Conservation (phyloP, 2,113 vertebrate species). For the Lepisosteus osseus region DNA sequence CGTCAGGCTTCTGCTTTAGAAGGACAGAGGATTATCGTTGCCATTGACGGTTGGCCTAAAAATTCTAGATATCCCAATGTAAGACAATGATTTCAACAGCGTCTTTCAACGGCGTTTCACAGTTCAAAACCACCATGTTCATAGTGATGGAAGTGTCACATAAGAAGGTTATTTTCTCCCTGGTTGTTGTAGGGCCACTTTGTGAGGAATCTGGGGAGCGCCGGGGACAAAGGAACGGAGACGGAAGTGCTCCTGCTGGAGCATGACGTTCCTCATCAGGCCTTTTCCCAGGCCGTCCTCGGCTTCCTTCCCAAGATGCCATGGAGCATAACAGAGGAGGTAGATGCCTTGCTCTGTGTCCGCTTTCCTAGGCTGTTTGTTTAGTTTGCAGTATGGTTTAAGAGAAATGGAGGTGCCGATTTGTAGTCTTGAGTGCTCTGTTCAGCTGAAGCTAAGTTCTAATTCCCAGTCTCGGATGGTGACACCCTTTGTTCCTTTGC, state of each 20-base stretch:
- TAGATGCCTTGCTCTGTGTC: conserved; percentile 29
- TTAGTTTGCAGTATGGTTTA: not conserved
- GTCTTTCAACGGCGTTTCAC: too few relatives aligned
- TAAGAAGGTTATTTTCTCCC: not conserved
- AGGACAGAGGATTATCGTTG: conserved; percentile 92
- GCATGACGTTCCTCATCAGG: conserved; percentile 92
- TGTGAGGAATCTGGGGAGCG: conserved; percentile 84
- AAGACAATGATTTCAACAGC: conserved; percentile 33
- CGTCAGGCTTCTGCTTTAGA: conserved; percentile 80
- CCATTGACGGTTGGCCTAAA: conserved; percentile 93
- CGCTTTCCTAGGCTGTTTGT: not conserved
- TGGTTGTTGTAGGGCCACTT: conserved; percentile 82
- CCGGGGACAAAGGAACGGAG: conserved; percentile 92
- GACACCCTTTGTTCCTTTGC: not conserved
- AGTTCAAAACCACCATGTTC: not conserved
- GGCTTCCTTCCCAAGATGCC: conserved; percentile 92
- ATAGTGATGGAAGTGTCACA: not conserved
- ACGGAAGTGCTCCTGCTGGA: conserved; percentile 91
- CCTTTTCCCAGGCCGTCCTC: conserved; percentile 89
- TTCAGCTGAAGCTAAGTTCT: not conserved
- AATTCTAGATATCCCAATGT: conserved; percentile 96
- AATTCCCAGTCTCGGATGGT: not conserved
- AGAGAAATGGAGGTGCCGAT: not conserved
- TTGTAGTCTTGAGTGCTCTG: not conserved
- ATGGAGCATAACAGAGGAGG: conserved; percentile 86